Evolutionary conservation across 2,888 invertebrate species (phyloP), one percentile per base, ranked within the genome.

Genomic region (Zootermopsis nevadensis): DNA sequence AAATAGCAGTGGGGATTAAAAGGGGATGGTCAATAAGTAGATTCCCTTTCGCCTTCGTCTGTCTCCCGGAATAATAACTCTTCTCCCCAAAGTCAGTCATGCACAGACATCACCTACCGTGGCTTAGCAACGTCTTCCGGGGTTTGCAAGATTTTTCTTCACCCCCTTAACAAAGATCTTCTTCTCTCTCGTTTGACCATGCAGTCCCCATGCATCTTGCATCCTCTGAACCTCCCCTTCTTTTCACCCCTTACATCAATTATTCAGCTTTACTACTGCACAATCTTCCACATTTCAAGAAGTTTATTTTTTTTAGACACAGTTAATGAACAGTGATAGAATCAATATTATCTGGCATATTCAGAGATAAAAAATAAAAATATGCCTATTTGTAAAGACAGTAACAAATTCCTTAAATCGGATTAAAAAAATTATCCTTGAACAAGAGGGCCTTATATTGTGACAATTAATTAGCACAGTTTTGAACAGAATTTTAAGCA

Each of bases 11-110:
- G 60, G 74, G 66, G 42, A 79, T 35, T n/a, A 31, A 77, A 80
- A 82, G 83, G 0, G 76, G 77, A 83, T 82, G 83, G 83, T 81
- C 84, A 84, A 83, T 83, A 84, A 82, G 79, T 82, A 84, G 83
- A 84, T 79, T 83, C 79, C 48, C 19, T 19, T 48, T 60, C 53
- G 33, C 83, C 77, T 77, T 79, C 72, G 19, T 12, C 67, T 22
- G 81, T 15, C 77, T 66, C 60, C 77, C 83, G 81, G 79, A 83
- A 84, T 83, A 84, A 79, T 33, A 79, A 35, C 24, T 66, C 55
- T 48, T 77, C 22, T 12, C 77, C 77, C 33, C 42, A 53, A 48
- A 48, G 15, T 48, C 48, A 48, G 48, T 15, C 48, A 48, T 48
- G 12, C 48, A 12, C 19, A 15, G 19, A 48, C 48, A 48, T 27